Evolutionary conservation across 2,888 invertebrate genomes (phyloP), one percentile per base, ranked within the genome.

Genomic region (Periphyllus acericola): DNA sequence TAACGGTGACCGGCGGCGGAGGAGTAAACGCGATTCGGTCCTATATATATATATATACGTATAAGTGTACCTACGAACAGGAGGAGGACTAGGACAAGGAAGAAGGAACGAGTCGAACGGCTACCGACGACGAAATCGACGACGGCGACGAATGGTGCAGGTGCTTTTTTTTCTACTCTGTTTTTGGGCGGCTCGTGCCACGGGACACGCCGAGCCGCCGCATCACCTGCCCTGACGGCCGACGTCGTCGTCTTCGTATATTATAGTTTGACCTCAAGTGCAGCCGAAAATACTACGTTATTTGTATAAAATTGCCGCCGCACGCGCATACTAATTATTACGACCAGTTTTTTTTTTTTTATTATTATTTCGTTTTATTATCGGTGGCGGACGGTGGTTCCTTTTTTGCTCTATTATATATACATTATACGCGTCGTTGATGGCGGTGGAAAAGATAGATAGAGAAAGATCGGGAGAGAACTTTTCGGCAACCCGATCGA

Each of bases 261-360:
- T n/a, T n/a, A n/a, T n/a, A 52, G 75, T 86, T 86, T 86, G 86
- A 86, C 86, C 80, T 86, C 86, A 86, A 86, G 86, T 86, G 68
- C 74, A 9, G 72, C 72, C 40, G 6, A 84, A 29, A 68, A 85
- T 76, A 78, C 66, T 76, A 78, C 74, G 75, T 75, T 72, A 75
- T 84, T 75, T 66, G 40, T 66, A 40, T 60, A 83, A 83, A 83
- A 83, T 83, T 21, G 75, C 83, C 75, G 40, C 60, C 74, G 29
- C 25, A 75, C 36, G 80, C 34, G 78, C 78, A 71, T 71, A 80
- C 86, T 80, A 86, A 79, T 86, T 86, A 86, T 32, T 79, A 72
- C 34, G 83, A 83, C 83, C 83, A 60, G 75, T 85, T 76, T 34
- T 55, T 80, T 80, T 80, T 9, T 76, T 36, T 60, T 75, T 36